Conservation (phyloP, 2,797 vertebrate genomes). For the Phataginus tetradactyla region DNA sequence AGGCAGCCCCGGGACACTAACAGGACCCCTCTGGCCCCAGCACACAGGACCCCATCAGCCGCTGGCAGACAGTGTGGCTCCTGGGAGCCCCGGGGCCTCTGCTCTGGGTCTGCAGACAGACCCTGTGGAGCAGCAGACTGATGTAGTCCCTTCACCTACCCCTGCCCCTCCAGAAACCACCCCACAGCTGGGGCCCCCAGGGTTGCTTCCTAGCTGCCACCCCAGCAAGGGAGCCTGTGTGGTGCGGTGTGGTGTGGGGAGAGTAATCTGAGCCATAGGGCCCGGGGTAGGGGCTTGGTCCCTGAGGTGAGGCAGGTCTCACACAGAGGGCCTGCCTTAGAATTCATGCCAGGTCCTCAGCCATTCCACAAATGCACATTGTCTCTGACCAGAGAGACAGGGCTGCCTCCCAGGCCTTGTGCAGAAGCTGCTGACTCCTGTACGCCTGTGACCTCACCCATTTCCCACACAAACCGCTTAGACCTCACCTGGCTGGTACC, state of each 20-base stretch:
- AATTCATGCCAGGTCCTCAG: background rate
- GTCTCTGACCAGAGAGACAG: background rate
- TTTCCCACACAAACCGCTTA: background rate
- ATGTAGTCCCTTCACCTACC: accelerated
- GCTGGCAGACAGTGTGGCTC: accelerated
- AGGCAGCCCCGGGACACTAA: background rate
- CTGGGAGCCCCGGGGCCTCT: background rate
- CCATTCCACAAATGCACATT: accelerated
- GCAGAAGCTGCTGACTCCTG: background rate
- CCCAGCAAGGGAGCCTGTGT: background rate
- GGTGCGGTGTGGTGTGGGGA: background rate
- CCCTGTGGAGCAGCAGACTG: accelerated
- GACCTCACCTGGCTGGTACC: accelerated
- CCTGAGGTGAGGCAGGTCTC: background rate
- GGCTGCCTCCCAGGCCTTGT: background rate
- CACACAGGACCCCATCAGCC: background rate
- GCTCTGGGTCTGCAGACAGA: no score
- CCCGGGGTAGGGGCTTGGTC: background rate
- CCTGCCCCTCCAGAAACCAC: background rate
- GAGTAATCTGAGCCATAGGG: background rate
- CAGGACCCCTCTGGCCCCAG: no score
- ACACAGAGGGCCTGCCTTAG: background rate
- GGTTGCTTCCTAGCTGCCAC: accelerated
- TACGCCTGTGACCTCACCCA: accelerated
- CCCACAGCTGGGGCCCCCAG: background rate